phyloP scores from a whole-genome alignment of 2,888 invertebrate species.

The Drosophila aldrichi region DNA sequence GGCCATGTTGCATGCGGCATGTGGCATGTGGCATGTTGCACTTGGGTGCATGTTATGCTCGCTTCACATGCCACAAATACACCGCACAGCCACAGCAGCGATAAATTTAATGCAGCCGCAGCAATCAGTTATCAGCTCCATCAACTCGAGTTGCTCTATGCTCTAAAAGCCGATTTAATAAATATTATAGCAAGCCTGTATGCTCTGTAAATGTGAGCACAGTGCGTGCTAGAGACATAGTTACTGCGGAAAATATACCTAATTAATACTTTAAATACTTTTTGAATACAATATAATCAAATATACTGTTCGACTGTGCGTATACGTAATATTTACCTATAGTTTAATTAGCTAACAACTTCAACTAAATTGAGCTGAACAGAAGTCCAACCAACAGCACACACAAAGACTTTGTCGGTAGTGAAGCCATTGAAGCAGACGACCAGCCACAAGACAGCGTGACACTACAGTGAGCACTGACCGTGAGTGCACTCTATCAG shows the following conservation, averaged over 20 bases:
- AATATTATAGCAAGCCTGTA: background rate
- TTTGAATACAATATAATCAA: background rate
- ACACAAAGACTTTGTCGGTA: too few species aligned
- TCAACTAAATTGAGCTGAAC: too few species aligned
- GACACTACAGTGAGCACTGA: too few species aligned
- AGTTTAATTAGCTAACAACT: too few species aligned
- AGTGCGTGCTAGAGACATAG: background rate
- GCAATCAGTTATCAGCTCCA: constrained; percentile 4
- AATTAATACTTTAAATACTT: background rate
- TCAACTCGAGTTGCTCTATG: background rate
- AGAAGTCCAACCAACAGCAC: too few species aligned
- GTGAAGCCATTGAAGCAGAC: too few species aligned
- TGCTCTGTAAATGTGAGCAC: background rate
- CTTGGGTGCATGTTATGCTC: background rate
- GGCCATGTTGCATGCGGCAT: background rate
- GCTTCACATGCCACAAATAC: background rate
- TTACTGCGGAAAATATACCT: background rate
- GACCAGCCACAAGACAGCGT: too few species aligned
- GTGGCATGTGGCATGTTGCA: background rate
- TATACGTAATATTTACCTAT: constrained; percentile 7
- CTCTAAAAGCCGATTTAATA: background rate
- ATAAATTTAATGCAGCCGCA: constrained; percentile 9
- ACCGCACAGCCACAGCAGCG: background rate
- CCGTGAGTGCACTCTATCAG: too few species aligned
- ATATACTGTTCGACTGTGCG: background rate